Base-by-base conservation (phyloP, 35 echinoderm and acorn worm genomes). In the Diadema setosum region DNA sequence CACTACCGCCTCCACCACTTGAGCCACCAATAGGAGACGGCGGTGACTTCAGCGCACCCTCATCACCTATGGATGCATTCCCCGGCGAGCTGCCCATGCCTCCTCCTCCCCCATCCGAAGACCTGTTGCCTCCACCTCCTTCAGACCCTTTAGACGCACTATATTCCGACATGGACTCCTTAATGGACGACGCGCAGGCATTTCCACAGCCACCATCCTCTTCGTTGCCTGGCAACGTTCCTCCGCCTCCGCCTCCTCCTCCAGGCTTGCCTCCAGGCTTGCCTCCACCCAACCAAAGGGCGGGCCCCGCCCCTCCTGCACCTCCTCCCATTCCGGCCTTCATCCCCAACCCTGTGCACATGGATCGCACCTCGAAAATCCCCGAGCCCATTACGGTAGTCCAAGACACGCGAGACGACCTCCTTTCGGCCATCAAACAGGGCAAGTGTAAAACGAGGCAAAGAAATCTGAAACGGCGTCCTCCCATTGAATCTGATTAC, bases 21-120 rank as follows among this genome's bases (percentile, higher is more conserved):
- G 61, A 2, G 30, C 89, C 83, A 16, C 93, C 93, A n/a, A n/a
- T n/a, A n/a, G n/a, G n/a, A n/a, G n/a, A n/a, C n/a, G n/a, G n/a
- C n/a, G n/a, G n/a, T n/a, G n/a, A n/a, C n/a, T n/a, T n/a, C n/a
- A n/a, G n/a, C n/a, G n/a, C n/a, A 36, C 82, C 84, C 4, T 75
- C 93, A 37, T 55, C 82, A 39, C 69, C 88, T 39, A 63, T 63
- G 21, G 27, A 34, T 46, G 46, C 12, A 20, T 17, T 65, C 15
- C 1, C 80, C 32, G 75, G 80, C 48, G 63, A 58, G 17, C 31
- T 80, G 26, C 80, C 84, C 14, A 58, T 82, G 17, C 87, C 86
- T 26, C 86, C 58, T 57, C 94, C 94, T 48, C 86, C 88, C 55
- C 81, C 85, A 11, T 43, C 57, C 23, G 78, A 45, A 18, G 12